These are phyloP conservation scores for Apis dorsata DNA, from an alignment of 1,140 invertebrate species.

Conservation along the genomic window DNA sequence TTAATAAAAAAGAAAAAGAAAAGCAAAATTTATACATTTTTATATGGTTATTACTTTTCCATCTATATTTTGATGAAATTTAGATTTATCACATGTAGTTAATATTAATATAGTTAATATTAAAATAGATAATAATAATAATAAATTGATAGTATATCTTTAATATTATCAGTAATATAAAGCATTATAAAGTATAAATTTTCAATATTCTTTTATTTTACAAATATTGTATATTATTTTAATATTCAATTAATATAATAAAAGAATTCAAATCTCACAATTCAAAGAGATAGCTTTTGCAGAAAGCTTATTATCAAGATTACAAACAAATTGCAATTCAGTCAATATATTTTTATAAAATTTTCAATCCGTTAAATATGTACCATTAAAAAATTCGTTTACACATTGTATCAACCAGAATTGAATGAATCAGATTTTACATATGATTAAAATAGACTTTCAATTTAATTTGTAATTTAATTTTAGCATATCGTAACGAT, in stretches of 20 bases:
- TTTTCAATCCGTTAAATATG: not conserved
- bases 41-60: no score
- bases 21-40: no score
- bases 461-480: slow-evolving; percentile 13
- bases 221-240: not conserved
- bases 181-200: not conserved
- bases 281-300: not conserved
- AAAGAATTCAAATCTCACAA: not conserved
- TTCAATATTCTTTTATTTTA: not conserved
- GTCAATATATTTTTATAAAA: not conserved
- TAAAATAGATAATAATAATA: no score
- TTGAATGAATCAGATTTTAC: no score
- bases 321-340: not conserved
- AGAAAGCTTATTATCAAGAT: not conserved
- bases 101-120: no score
- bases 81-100: not conserved
- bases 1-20: no score
- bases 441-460: not conserved
- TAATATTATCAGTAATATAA: not conserved
- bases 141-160: not conserved
- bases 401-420: no score
- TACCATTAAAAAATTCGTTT: not conserved
- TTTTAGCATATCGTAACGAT: not conserved
- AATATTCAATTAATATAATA: not conserved
- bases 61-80: not conserved